Evolutionary conservation across 2,797 vertebrate species (phyloP), one percentile per base, ranked within the genome.

Genomic region (Peromyscus eremicus): DNA sequence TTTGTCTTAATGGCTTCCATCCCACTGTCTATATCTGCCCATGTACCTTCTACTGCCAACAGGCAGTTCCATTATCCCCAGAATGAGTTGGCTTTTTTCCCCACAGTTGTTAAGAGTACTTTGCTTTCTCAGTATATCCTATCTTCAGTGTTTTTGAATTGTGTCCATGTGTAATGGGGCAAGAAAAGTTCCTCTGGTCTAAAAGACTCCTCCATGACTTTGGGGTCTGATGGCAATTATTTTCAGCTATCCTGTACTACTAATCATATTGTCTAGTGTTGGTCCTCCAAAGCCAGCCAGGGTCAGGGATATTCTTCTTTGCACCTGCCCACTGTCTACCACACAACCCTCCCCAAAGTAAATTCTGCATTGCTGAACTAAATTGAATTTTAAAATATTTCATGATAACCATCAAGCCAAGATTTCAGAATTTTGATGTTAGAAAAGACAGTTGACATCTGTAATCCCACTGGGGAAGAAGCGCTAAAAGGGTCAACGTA

Each of bases 391-490:
- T 83, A 90, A 93, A 64, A 37, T 2, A 37, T 37, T 73, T 52
- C 52, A 27, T 37, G 12, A 49, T 60, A 91, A 46, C 86, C 83
- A 88, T 64, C 52, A 88, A 93, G 75, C 80, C 46, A 92, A 83
- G 37, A 77, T 25, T 88, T 96, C 52, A 85, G 64, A 43, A 62
- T 94, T 92, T 91, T 84, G 71, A 37, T 10, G 75, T 66, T 49
- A 52, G 7, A 40, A 4, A 89, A 46, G 19, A n/a, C 1, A 37
- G 49, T 55, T 87, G 49, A 29, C 7, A n/a, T 43, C 43, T n/a
- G 13, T 11, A 64, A 46, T 64, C 21, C 23, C 34, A 19, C 8
- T 77, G 19, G 10, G 12, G 73, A 79, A 62, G 37, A 29, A 43
- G 19, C 77, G 32, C 34, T 55, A 21, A 55, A n/a, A 40, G 3